Base-by-base conservation (phyloP, 2,888 invertebrate genomes). In the Entomobrya proxima region DNA sequence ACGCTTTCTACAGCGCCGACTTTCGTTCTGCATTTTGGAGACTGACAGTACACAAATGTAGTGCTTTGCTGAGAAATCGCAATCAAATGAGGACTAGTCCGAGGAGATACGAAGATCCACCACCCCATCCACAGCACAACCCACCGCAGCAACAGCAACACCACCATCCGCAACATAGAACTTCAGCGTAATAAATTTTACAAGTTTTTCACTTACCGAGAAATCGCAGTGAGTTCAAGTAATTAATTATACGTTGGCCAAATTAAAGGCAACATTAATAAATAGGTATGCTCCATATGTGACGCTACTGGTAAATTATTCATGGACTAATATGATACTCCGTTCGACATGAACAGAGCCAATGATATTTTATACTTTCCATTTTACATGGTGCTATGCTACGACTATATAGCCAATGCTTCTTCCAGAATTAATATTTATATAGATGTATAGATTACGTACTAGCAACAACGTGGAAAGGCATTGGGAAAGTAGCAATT, bases 1-100 rank as follows among this genome's bases (percentile, higher is more conserved):
- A 97, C 91, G 96, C 97, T 24, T 97, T 97, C 91, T 97, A 96
- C 92, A 96, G 96, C 87, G 95, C 95, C 0, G 97, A 97, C 91
- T 97, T 97, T 91, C 94, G 96, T 91, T 93, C 96, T 89, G 96
- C 97, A 0, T 96, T 97, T 91, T 96, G 96, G 96, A 93, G 96
- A 88, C 92, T 97, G 44, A 97, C 97, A 0, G 94, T 95, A 78
- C 94, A 88, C 58, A 89, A 90, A 52, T 89, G 88, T 81, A 87
- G 87, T 52, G 88, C 87, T 30, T n/a, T 90, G 0, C 24, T 88
- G 15, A 61, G 47, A 61, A 55, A 75, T 27, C 75, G 86, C 15
- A 82, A 86, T 75, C 84, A 80, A 3, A 58, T 86, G 13, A 79
- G 89, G 44, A 81, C 83, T 27, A 90, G 90, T 86, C 90, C 90